These are phyloP conservation scores for Syngnathus acus DNA, from an alignment of 2,797 vertebrate species.

Conservation along the genomic window DNA sequence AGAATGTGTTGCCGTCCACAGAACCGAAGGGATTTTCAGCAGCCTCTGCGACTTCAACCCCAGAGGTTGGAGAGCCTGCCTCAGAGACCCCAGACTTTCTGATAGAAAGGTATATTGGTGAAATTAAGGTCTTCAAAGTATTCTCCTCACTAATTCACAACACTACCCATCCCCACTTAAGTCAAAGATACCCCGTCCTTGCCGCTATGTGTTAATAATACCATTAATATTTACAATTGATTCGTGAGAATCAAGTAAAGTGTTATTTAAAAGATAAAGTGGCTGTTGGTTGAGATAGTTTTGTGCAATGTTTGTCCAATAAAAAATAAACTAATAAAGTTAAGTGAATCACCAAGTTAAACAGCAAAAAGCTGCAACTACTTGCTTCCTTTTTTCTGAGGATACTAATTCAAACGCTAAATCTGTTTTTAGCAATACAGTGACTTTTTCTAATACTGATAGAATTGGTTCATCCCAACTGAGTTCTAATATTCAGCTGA, in stretches of 20 bases:
- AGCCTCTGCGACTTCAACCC: no score
- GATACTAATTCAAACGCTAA: constrained; percentile 24
- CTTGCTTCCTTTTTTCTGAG: constrained; percentile 17
- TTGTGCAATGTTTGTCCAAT: background rate
- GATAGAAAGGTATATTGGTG: no score
- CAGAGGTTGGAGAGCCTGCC: no score
- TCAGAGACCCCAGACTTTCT: no score
- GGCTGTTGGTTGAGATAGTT: background rate
- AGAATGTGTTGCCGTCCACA: background rate
- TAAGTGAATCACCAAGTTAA: background rate
- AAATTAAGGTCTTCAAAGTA: no score
- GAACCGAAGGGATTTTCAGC: background rate
- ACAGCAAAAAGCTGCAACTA: constrained; percentile 18
- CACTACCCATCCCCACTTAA: no score
- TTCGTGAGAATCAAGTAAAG: no score
- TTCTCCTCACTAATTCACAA: no score
- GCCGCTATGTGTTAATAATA: background rate
- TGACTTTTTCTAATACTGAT: constrained; percentile 70
- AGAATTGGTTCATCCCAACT: constrained; percentile 52
- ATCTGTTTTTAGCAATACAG: constrained; percentile 59
- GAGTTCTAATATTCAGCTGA: constrained; percentile 62
- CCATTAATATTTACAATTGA: background rate
- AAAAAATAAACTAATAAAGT: background rate
- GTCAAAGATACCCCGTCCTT: no score
- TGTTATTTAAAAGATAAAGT: no score